Base-by-base conservation (phyloP, 2,797 vertebrate genomes). In the Lepus oiostolus region DNA sequence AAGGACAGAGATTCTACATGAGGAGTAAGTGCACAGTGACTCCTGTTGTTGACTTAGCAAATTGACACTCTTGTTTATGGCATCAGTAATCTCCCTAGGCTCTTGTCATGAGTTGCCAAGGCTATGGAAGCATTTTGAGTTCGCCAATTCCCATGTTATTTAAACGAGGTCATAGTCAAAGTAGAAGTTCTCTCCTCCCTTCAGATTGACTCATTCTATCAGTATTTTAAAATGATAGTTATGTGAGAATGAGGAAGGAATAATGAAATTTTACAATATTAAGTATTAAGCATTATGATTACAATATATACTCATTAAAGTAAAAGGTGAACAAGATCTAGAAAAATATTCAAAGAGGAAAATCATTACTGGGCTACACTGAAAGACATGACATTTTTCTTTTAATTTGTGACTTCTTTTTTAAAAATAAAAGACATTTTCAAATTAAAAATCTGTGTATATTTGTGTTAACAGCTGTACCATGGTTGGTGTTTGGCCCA, bases 371-470 rank as follows among this genome's bases (percentile, higher is more conserved):
- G 14, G 21, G 26, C 2, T 67, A 22, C 68, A 47, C 30, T 85
- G 17, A 11, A 77, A 38, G 19, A 19, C 26, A n/a, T 70, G 5
- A 10, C 4, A 22, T 24, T 42, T 35, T 35, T 65, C 38, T n/a
- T 83, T n/a, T 42, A 35, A 35, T 35, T 63, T 93, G 60, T 28
- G 22, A 38, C 12, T 30, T 47, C 52, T 65, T 13, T 35, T 88
- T 93, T 87, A 87, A 47, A 35, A 80, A 65, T 7, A 80, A 95
- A 67, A 24, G 2, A 71, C 47, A 30, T 22, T 93, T 90, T 19
- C 11, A 47, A 79, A 79, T 52, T 83, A 67, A 67, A 58, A 4
- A 1, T 58, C 72, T 81, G 38, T 67, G 77, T 63, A 58, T 17
- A 68, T 76, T 82, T 82, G 21, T 52, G 47, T 89, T n/a, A n/a